Evolutionary conservation across 2,888 invertebrate species (phyloP).

Genomic region (Cosmia trapezina): DNA sequence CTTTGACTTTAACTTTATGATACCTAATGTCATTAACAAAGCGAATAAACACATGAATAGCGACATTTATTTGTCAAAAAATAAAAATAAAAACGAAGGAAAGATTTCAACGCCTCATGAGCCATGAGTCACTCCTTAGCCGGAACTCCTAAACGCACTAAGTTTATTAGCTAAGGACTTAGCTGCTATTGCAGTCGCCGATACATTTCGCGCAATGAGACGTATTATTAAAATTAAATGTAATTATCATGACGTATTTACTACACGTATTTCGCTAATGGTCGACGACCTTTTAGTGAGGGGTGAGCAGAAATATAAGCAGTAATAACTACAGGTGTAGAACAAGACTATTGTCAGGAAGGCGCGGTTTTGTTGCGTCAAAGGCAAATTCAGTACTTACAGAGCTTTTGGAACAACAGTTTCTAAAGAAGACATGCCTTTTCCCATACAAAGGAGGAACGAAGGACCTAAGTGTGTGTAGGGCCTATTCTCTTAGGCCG

Average conservation of each 20-base stretch:
- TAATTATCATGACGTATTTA: conserved; percentile 30
- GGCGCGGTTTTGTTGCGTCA: background rate
- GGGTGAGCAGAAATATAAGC: conserved; percentile 5
- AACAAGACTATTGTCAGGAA: background rate
- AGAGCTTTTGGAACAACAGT: background rate
- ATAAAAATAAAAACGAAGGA: conserved; percentile 34
- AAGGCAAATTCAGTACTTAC: background rate
- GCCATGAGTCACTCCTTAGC: conserved; percentile 37
- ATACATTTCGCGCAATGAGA: conserved; percentile 20
- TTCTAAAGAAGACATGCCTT: background rate
- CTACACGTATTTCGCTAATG: conserved; percentile 16
- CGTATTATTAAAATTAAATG: conserved; percentile 18
- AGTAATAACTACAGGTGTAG: conserved; percentile 6
- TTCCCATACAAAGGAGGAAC: background rate
- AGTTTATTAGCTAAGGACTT: conserved; percentile 17
- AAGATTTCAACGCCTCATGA: conserved; percentile 15
- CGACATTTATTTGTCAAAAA: conserved; percentile 12
- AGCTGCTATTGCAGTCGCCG: conserved; percentile 14
- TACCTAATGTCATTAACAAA: conserved; percentile 32
- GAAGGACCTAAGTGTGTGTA: background rate
- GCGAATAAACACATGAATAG: conserved; percentile 10
- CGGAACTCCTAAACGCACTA: conserved; percentile 38
- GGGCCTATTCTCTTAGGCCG: background rate
- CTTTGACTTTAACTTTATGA: conserved; percentile 23
- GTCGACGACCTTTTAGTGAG: conserved; percentile 19